Evolutionary conservation across 2,888 invertebrate species (phyloP).

Genomic region (Monoplex corrugatus): DNA sequence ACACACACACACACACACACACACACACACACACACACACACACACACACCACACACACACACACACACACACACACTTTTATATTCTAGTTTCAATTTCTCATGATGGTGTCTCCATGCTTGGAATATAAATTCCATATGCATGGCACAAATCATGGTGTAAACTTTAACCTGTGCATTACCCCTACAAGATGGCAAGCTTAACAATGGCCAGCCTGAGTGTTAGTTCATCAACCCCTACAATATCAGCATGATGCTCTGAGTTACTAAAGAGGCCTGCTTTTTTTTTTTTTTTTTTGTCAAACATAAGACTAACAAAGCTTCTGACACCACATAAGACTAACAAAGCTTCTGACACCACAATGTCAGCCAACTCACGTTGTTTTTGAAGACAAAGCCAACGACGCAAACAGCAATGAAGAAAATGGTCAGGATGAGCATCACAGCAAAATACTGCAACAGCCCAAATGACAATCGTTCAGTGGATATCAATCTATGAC

Average conservation of each 20-base stretch:
- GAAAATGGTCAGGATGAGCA: constrained; percentile 47
- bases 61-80: constrained; percentile 15
- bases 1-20: background rate
- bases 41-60: background rate
- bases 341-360: background rate
- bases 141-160: too few relatives aligned
- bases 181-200: too few relatives aligned
- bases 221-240: too few relatives aligned
- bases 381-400: constrained; percentile 54
- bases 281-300: too few relatives aligned
- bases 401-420: constrained; percentile 52
- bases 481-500: background rate
- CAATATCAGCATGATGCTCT: too few relatives aligned
- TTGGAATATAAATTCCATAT: too few relatives aligned
- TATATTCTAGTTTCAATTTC: background rate
- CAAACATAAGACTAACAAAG: background rate
- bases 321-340: background rate
- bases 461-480: background rate
- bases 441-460: constrained; percentile 54
- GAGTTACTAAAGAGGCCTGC: too few relatives aligned
- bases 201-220: too few relatives aligned
- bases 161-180: too few relatives aligned
- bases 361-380: background rate
- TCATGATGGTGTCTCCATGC: background rate
- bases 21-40: background rate